A percentile compares a stretch with the other conserved stretches of the same genome.
Conservation (phyloP, 2,113 vertebrate genomes). For the Craseonycteris thonglongyai region DNA sequence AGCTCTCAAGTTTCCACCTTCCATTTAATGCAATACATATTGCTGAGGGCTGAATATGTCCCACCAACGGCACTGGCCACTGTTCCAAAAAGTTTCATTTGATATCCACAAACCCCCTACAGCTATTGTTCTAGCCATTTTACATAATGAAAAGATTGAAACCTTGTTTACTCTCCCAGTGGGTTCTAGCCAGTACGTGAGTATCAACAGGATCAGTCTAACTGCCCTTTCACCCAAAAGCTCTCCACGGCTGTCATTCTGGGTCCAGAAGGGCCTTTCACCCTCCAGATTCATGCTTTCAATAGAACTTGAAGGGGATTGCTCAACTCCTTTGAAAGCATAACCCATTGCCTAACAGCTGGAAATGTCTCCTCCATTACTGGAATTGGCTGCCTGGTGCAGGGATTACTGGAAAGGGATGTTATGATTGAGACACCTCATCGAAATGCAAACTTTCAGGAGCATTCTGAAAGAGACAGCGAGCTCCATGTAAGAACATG, state of each 20-base stretch:
- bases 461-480: background rate
- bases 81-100: background rate
- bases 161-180: background rate
- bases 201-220: background rate
- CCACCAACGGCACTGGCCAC: background rate
- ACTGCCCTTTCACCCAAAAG: background rate
- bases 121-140: background rate
- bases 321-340: conserved; percentile 20
- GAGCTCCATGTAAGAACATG: background rate
- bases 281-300: background rate
- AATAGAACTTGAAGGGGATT: conserved; percentile 25
- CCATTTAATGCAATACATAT: background rate
- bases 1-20: background rate
- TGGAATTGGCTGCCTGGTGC: conserved; percentile 5
- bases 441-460: background rate
- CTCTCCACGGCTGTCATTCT: background rate
- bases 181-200: background rate
- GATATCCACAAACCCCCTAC: background rate
- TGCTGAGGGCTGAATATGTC: background rate
- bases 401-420: conserved; percentile 24
- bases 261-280: background rate
- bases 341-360: conserved; percentile 22
- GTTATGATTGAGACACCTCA: background rate
- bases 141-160: background rate
- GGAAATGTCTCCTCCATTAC: conserved; percentile 16